Base-by-base conservation (phyloP, 2,797 vertebrate species). In the Xiphophorus birchmanni region DNA sequence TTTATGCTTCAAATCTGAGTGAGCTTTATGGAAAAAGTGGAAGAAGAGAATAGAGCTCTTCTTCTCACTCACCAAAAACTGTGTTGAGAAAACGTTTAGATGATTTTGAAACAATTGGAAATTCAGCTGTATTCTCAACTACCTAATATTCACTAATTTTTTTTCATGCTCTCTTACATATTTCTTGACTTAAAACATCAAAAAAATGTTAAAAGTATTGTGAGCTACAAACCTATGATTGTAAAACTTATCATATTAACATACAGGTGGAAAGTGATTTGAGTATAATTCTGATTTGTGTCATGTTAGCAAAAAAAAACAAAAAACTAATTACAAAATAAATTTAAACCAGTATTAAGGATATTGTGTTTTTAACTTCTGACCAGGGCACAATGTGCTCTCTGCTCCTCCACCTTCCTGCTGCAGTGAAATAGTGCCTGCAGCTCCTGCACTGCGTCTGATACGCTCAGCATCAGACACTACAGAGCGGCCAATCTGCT, bases 371-470 rank as follows among this genome's bases (percentile, higher is more conserved):
- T 67, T n/a, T 29, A 74, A 56, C 48, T 32, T 79, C 15, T 56
- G 80, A 58, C 40, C 67, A 63, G 79, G 63, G 75, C 73, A 23
- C 52, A 35, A 35, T 60, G 72, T 50, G 37, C 78, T 69, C 69
- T 78, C 69, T 60, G 73, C 54, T 85, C 83, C 17, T 76, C 26
- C 77, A 67, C 82, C 79, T 15, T 50, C 44, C 77, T 84, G 87
- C 90, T 90, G 84, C 88, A 84, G 90, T 89, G 82, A 93, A 91
- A 92, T 88, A 78, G 78, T 56, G 80, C 88, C 82, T 80, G 82
- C 82, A 89, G 84, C 80, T 86, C 73, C 86, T 88, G 82, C 84
- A 86, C 81, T 93, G 90, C 87, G 86, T 90, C 86, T 90, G 87
- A 87, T 83, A 65, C 74, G 18, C 89, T 93, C 89, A 87, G 87